Percentiles rank a stretch among this genome's conserved stretches.
Evolutionary conservation across 2,113 vertebrate genomes (phyloP).

Genomic region (Puma concolor): DNA sequence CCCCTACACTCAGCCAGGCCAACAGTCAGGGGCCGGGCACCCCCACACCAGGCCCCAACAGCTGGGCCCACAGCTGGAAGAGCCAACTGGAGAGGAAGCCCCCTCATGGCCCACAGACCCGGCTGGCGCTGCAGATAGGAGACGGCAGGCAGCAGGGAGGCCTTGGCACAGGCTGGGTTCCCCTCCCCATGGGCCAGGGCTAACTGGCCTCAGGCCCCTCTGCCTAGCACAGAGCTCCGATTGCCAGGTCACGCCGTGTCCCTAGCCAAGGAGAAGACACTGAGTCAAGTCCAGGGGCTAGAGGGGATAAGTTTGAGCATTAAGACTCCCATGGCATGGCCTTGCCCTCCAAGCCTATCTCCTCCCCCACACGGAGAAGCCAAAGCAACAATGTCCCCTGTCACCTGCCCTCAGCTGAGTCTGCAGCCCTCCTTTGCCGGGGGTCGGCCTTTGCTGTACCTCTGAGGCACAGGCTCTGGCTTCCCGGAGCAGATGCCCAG

Average conservation of each 20-base stretch:
- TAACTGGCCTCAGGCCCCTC: background rate
- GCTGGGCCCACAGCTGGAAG: background rate
- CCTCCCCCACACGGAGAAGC: background rate
- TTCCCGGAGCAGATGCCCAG: background rate
- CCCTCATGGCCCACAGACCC: background rate
- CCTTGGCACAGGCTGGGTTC: background rate
- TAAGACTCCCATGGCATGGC: background rate
- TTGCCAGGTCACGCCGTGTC: background rate
- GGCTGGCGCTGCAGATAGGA: constrained; percentile 42
- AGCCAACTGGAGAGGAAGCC: background rate
- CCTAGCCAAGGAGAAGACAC: background rate
- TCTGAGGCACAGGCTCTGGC: background rate
- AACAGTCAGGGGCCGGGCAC: background rate
- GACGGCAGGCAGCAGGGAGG: background rate
- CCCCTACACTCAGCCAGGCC: background rate
- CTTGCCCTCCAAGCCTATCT: background rate
- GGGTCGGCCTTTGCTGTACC: background rate
- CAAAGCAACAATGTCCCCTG: background rate
- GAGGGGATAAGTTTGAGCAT: background rate
- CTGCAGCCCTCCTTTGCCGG: background rate
- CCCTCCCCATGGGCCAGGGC: background rate
- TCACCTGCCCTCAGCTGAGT: background rate
- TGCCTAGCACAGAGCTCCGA: background rate
- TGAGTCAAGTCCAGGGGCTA: background rate
- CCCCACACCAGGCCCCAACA: background rate